Conservation (phyloP, 2,888 invertebrate species). For the Lepidochitona cinerea region DNA sequence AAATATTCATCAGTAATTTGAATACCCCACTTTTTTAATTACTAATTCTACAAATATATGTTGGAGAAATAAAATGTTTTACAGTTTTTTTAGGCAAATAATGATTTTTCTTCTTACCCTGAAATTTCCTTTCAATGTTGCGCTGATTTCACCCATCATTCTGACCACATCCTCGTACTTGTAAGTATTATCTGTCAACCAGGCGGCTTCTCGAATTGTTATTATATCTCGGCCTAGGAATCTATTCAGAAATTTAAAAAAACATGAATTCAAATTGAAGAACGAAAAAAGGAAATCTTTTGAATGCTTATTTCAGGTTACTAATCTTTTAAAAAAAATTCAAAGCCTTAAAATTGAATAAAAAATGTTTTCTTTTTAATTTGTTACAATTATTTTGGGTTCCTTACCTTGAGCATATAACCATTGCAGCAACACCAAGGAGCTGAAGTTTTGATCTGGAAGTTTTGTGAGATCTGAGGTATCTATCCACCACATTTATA, state of each 20-base stretch:
- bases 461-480: slow-evolving; percentile 50
- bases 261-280: no score
- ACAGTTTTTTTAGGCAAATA: no score
- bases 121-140: slow-evolving; percentile 60
- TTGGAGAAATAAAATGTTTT: no score
- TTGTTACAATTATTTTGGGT: background rate
- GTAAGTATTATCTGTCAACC: slow-evolving; percentile 69
- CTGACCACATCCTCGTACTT: slow-evolving; percentile 69
- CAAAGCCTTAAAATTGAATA: no score
- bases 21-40: no score
- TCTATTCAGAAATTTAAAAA: no score
- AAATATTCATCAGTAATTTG: no score
- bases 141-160: slow-evolving; percentile 69
- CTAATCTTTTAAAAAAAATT: no score
- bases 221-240: slow-evolving; percentile 65
- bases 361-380: no score
- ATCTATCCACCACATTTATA: slow-evolving; percentile 65
- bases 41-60: no score
- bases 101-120: slow-evolving; percentile 34
- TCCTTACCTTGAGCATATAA: slow-evolving; percentile 65
- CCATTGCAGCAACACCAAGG: slow-evolving; percentile 67
- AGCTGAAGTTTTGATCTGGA: slow-evolving; percentile 63
- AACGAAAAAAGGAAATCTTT: no score
- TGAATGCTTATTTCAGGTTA: no score
- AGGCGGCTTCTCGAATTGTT: slow-evolving; percentile 68